Base-by-base conservation (phyloP, 2,113 vertebrate species). In the Chrysochloris asiatica region DNA sequence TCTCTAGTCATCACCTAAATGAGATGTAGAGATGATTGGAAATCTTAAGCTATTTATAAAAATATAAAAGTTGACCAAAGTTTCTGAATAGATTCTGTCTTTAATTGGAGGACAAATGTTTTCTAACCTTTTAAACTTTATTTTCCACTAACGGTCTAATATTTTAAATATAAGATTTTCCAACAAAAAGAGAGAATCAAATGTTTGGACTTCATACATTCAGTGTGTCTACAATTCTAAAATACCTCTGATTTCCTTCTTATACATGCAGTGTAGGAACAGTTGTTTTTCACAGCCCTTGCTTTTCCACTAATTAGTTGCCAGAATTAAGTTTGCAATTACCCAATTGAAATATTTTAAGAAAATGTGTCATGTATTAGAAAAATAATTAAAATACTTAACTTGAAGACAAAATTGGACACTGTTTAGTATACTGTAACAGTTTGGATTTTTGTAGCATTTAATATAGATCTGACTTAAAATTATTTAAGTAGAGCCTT, bases 311-410 rank as follows among this genome's bases (percentile, higher is more conserved):
- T 97, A 97, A 97, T 96, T 96, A 96, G 92, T 96, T 96, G 88
- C 67, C 88, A 95, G 92, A 96, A 95, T 97, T 96, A 95, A 95
- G 92, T 95, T 96, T 93, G 93, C 77, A 95, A 95, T 93, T 96
- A 97, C 48, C 54, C 88, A 95, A 84, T 75, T 95, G 93, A 95
- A 96, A 90, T 96, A 92, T 90, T 95, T 95, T 95, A 88, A 94
- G 88, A 88, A 94, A 90, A 92, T 92, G 88, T 94, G 90, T 93
- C 90, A 92, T 89, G 83, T 93, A 84, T 89, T 47, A 84, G 93
- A 67, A 90, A 96, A 94, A 94, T 92, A 95, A 96, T 93, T 93
- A 69, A 95, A 95, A 94, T 90, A 48, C 30, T 33, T 95, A 88
- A 69, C 84, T 94, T 93, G 86, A 92, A 83, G 61, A 84, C 54